Evolutionary conservation across 1,140 invertebrate genomes (phyloP).

Genomic region (Aphelinus certus): DNA sequence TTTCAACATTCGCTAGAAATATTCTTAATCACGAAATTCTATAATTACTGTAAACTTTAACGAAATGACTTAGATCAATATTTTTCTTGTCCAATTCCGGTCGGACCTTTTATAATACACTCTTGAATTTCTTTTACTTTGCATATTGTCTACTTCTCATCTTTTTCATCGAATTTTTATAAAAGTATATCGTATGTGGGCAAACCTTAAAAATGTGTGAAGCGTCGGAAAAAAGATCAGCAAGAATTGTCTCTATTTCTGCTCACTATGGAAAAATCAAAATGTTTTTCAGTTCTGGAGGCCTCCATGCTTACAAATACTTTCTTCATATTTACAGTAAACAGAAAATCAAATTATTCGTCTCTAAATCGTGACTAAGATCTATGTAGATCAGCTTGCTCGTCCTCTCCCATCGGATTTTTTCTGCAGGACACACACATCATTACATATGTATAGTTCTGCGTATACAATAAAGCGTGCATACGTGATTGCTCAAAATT

Average conservation of each 20-base stretch:
- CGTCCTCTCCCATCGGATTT: slow-evolving; percentile 27
- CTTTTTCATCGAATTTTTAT: not conserved
- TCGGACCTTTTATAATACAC: not conserved
- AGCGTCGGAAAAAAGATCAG: slow-evolving; percentile 2
- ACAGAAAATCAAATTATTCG: slow-evolving; percentile 12
- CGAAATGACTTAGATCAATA: slow-evolving; percentile 11
- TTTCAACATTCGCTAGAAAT: not conserved
- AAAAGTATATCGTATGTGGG: not conserved
- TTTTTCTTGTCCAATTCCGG: too few relatives aligned
- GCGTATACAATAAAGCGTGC: slow-evolving; percentile 10
- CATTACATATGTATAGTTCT: slow-evolving; percentile 14
- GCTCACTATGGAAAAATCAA: slow-evolving; percentile 1
- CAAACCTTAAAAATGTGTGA: slow-evolving; percentile 10
- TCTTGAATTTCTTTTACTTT: slow-evolving; percentile 7
- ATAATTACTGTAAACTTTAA: not conserved
- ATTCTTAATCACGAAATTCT: not conserved
- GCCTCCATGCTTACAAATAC: not conserved
- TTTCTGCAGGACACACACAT: slow-evolving; percentile 18
- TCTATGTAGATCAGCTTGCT: not conserved
- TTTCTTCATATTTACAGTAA: slow-evolving; percentile 21
- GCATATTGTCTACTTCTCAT: slow-evolving; percentile 30
- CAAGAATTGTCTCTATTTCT: slow-evolving; percentile 21
- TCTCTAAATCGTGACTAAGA: not conserved
- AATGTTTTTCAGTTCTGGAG: slow-evolving; percentile 1
- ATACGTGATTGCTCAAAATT: slow-evolving; percentile 12